Conservation (phyloP, 2,797 vertebrate genomes). For the Phrynocephalus forsythii region DNA sequence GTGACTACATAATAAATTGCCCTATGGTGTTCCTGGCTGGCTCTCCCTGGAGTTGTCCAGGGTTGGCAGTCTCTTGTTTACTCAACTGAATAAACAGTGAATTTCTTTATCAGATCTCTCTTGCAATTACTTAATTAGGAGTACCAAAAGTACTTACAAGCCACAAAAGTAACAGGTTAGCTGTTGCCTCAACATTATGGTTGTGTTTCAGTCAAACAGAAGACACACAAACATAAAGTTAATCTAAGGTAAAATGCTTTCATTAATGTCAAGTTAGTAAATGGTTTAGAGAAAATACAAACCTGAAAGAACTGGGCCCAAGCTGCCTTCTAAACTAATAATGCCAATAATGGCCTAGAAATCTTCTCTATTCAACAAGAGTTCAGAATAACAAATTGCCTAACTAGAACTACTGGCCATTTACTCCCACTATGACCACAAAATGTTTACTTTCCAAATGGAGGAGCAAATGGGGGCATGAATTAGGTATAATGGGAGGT, state of each 20-base stretch:
- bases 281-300: background rate
- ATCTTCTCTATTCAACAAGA: background rate
- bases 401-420: constrained; percentile 1
- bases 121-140: too few relatives aligned
- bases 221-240: background rate
- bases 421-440: constrained; percentile 20
- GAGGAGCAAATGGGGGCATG: background rate
- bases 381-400: constrained; percentile 2
- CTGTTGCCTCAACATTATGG: too few relatives aligned
- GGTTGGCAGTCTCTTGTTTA: too few relatives aligned
- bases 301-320: background rate
- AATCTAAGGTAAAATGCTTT: background rate
- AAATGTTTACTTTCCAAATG: constrained; percentile 21
- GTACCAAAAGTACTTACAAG: too few relatives aligned
- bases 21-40: too few relatives aligned
- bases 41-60: too few relatives aligned
- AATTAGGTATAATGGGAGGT: background rate
- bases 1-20: too few relatives aligned
- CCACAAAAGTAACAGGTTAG: too few relatives aligned
- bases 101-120: too few relatives aligned
- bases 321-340: constrained; percentile 4
- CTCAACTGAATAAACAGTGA: too few relatives aligned
- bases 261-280: background rate
- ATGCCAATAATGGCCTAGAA: background rate
- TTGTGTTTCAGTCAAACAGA: background rate